phyloP scores from a whole-genome alignment of 2,888 invertebrate genomes.

The Xylophagus ater region DNA sequence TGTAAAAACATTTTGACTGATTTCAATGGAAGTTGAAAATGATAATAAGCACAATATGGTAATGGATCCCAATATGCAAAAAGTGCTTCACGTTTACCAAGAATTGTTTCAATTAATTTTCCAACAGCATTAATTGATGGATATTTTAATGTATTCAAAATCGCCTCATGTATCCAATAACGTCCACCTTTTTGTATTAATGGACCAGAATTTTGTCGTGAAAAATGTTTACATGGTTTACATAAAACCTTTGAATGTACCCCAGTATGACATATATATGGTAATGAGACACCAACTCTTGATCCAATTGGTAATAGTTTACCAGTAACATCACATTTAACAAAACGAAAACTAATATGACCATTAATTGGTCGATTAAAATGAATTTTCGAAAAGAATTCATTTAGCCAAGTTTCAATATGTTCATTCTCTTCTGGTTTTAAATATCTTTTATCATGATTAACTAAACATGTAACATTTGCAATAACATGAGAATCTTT shows the following conservation, averaged over 20 bases:
- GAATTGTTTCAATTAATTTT: constrained; percentile 52
- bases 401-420: constrained; percentile 59
- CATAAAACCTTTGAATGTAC: constrained; percentile 54
- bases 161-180: constrained; percentile 50
- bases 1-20: constrained; percentile 47
- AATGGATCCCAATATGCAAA: constrained; percentile 78
- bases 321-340: constrained; percentile 48
- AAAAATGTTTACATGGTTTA: constrained; percentile 52
- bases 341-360: constrained; percentile 67
- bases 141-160: constrained; percentile 40
- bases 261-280: constrained; percentile 67
- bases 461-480: constrained; percentile 68
- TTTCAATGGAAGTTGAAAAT: constrained; percentile 60
- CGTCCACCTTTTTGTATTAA: constrained; percentile 40
- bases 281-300: constrained; percentile 65
- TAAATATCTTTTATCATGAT: constrained; percentile 52
- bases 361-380: constrained; percentile 59
- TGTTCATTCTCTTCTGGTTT: constrained; percentile 57
- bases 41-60: constrained; percentile 77
- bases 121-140: constrained; percentile 44
- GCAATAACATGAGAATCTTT: constrained; percentile 68
- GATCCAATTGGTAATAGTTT: constrained; percentile 54
- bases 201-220: constrained; percentile 44
- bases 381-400: constrained; percentile 55
- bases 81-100: constrained; percentile 68